A percentile compares a stretch with the other conserved stretches of the same genome.
These are phyloP conservation scores for Epirrhoe alternata DNA, from an alignment of 2,888 invertebrate genomes.

Conservation along the genomic window DNA sequence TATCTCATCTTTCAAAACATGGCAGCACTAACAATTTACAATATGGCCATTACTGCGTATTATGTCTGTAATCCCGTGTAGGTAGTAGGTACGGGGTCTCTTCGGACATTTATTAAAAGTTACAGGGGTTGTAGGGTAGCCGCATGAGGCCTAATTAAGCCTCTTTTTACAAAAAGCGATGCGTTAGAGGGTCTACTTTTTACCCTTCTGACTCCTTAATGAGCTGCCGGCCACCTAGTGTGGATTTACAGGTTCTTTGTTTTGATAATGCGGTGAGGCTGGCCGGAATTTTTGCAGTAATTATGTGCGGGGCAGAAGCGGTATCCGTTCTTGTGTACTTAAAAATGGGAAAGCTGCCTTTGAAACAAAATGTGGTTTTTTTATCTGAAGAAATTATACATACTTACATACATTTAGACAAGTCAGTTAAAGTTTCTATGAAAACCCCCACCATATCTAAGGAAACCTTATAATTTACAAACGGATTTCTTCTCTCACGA, in stretches of 20 bases:
- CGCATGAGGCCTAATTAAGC: constrained; percentile 85
- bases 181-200: constrained; percentile 70
- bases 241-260: constrained; percentile 71
- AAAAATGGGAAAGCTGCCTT: constrained; percentile 13
- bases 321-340: constrained; percentile 29
- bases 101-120: constrained; percentile 85
- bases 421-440: no score
- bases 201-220: constrained; percentile 83
- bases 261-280: constrained; percentile 66
- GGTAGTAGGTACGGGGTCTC: constrained; percentile 60
- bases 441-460: no score
- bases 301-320: constrained; percentile 47
- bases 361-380: constrained; percentile 8
- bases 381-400: not conserved
- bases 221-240: constrained; percentile 78
- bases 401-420: not conserved
- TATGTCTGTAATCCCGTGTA: constrained; percentile 46
- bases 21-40: constrained; percentile 32
- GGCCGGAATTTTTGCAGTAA: constrained; percentile 58
- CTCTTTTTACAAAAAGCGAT: constrained; percentile 81
- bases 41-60: constrained; percentile 43
- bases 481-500: no score
- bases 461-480: no score
- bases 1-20: constrained; percentile 9
- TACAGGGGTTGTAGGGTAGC: constrained; percentile 81